These are phyloP conservation scores for Hoplodrina blanda DNA, from an alignment of 2,888 invertebrate genomes.

Conservation along the genomic window DNA sequence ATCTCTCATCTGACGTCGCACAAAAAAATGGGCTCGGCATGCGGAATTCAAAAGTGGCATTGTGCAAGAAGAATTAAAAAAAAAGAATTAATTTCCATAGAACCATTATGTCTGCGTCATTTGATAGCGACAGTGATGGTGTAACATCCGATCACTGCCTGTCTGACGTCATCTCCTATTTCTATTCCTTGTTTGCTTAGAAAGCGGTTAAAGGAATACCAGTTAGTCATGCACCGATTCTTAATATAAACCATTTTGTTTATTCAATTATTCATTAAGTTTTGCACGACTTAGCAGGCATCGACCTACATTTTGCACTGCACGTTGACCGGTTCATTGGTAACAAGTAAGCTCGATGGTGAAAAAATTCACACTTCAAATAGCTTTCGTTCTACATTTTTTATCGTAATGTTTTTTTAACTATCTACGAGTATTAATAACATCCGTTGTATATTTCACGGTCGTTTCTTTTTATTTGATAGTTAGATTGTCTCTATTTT, in stretches of 20 bases:
- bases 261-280: conserved; percentile 57
- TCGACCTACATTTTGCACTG: conserved; percentile 40
- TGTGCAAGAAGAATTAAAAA: conserved; percentile 39
- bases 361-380: conserved; percentile 31
- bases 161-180: conserved; percentile 60
- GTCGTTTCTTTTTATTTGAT: conserved; percentile 3
- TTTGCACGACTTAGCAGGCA: conserved; percentile 48
- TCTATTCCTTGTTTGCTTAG: conserved; percentile 57
- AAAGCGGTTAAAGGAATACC: conserved; percentile 60
- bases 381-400: conserved; percentile 45
- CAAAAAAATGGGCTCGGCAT: conserved; percentile 8
- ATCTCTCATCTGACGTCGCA: conserved; percentile 1
- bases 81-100: conserved; percentile 41
- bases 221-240: conserved; percentile 58
- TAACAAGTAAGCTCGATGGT: conserved; percentile 6
- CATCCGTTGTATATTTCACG: conserved; percentile 5
- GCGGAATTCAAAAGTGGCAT: conserved; percentile 48
- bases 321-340: conserved; percentile 40
- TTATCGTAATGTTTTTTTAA: conserved; percentile 28
- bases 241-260: conserved; percentile 52
- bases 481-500: conserved; percentile 1
- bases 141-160: conserved; percentile 43
- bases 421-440: background rate
- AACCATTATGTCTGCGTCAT: conserved; percentile 53
- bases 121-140: conserved; percentile 53